A percentile compares a stretch with the other conserved stretches of the same genome.
Evolutionary conservation across 1,140 invertebrate species (phyloP).

Genomic region (Diorhabda sublineata): DNA sequence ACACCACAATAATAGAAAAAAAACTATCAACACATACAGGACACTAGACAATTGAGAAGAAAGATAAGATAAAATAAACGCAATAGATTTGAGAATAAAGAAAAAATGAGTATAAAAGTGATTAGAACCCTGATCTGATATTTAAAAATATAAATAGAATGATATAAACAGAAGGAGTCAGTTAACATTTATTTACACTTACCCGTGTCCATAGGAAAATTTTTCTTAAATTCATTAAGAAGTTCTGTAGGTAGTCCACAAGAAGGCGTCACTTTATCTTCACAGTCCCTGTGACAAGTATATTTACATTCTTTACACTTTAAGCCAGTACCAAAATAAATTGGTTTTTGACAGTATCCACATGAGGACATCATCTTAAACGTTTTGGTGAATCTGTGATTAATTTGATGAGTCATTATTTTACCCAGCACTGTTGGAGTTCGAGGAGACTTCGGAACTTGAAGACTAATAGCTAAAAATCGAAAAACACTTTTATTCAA

Average conservation of each 20-base stretch:
- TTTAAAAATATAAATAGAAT: too few relatives aligned
- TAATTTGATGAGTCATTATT: slow-evolving; percentile 86
- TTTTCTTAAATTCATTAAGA: slow-evolving; percentile 73
- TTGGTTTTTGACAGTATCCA: slow-evolving; percentile 86
- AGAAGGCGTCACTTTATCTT: slow-evolving; percentile 83
- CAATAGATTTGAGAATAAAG: too few relatives aligned
- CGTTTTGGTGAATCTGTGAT: slow-evolving; percentile 84
- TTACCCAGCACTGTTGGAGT: slow-evolving; percentile 66
- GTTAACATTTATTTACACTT: neutral
- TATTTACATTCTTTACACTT: slow-evolving; percentile 96
- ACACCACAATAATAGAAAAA: too few relatives aligned
- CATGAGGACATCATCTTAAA: slow-evolving; percentile 87
- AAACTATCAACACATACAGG: too few relatives aligned
- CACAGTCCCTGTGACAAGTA: slow-evolving; percentile 85
- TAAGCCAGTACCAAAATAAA: slow-evolving; percentile 77
- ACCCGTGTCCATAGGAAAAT: slow-evolving; percentile 21
- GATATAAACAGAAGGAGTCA: too few relatives aligned
- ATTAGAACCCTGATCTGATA: too few relatives aligned
- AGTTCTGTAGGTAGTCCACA: slow-evolving; percentile 84
- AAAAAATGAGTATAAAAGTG: too few relatives aligned
- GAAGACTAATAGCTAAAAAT: slow-evolving; percentile 35
- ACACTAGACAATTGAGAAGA: too few relatives aligned
- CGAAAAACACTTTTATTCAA: too few relatives aligned
- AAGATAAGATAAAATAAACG: too few relatives aligned
- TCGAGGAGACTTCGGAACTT: slow-evolving; percentile 53